phyloP scores from a whole-genome alignment of 2,797 vertebrate genomes.

The Siniperca undulata region DNA sequence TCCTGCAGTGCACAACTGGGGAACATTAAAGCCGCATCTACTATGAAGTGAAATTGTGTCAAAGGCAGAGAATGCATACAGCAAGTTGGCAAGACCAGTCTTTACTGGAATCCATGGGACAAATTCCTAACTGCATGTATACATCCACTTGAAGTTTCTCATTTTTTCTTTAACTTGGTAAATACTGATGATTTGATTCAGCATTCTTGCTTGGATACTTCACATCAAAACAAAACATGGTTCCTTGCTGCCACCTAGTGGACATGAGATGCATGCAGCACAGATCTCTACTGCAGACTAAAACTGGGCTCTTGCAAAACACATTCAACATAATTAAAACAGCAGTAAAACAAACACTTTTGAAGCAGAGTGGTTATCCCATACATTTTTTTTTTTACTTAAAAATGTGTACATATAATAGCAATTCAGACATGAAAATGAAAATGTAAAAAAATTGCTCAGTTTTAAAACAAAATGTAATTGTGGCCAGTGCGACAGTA shows the following conservation, averaged over 20 bases:
- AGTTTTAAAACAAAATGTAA: constrained; percentile 61
- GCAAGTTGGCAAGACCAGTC: too few relatives aligned
- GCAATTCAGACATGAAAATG: constrained; percentile 57
- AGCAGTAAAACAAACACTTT: neutral
- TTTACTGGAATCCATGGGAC: neutral
- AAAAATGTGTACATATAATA: constrained; percentile 71
- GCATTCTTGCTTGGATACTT: neutral
- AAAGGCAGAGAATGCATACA: neutral
- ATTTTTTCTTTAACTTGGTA: neutral
- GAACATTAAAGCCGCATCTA: constrained; percentile 26
- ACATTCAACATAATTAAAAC: neutral
- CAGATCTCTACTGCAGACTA: neutral
- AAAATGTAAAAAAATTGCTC: constrained; percentile 67
- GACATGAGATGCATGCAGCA: neutral
- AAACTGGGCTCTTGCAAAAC: neutral
- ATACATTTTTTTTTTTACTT: constrained; percentile 59
- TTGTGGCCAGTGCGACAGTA: constrained; percentile 42
- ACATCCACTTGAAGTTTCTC: neutral
- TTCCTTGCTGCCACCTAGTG: constrained; percentile 73
- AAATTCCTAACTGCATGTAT: neutral
- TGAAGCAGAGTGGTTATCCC: neutral
- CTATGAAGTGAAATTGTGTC: neutral
- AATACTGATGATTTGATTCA: constrained; percentile 12
- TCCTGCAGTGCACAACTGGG: constrained; percentile 35
- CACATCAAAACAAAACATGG: neutral